Conservation (phyloP, 1,140 invertebrate genomes). For the Drosophila baimaii region DNA sequence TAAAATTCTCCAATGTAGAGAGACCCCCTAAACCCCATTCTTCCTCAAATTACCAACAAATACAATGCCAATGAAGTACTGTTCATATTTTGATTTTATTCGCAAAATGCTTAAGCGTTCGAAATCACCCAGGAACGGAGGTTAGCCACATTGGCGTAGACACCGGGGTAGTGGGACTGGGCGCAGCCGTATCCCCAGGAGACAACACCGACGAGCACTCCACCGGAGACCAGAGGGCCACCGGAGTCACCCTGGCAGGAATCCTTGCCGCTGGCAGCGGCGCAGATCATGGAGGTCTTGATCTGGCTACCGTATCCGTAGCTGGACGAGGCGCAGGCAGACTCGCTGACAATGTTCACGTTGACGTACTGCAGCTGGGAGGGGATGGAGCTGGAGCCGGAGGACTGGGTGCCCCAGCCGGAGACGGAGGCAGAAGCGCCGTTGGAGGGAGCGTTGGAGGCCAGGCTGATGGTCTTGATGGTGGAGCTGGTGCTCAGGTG, state of each 20-base stretch:
- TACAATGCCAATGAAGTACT: no score
- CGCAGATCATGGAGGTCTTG: slow-evolving; percentile 84
- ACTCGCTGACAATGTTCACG: slow-evolving; percentile 56
- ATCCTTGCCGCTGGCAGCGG: slow-evolving; percentile 68
- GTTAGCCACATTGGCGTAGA: slow-evolving; percentile 86
- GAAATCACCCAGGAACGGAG: slow-evolving; percentile 62
- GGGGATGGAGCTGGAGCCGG: slow-evolving; percentile 47
- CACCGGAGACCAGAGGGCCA: slow-evolving; percentile 83
- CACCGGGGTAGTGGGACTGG: slow-evolving; percentile 85
- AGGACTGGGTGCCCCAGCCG: slow-evolving; percentile 84
- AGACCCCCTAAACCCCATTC: no score
- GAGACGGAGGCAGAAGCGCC: slow-evolving; percentile 74
- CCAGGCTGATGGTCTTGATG: slow-evolving; percentile 81
- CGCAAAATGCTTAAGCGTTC: slow-evolving; percentile 12
- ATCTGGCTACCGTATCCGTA: slow-evolving; percentile 63
- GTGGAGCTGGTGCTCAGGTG: slow-evolving; percentile 66
- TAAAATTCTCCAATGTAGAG: no score
- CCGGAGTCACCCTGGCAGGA: slow-evolving; percentile 85
- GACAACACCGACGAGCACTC: slow-evolving; percentile 85
- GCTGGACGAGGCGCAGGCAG: slow-evolving; percentile 12
- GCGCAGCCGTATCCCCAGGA: slow-evolving; percentile 88
- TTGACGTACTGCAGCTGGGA: slow-evolving; percentile 61
- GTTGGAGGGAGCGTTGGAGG: slow-evolving; percentile 56
- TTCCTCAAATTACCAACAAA: no score
- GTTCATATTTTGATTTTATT: no score